These are phyloP conservation scores for Cataglyphis albicans DNA, from an alignment of 2,888 invertebrate genomes.

Conservation along the genomic window DNA sequence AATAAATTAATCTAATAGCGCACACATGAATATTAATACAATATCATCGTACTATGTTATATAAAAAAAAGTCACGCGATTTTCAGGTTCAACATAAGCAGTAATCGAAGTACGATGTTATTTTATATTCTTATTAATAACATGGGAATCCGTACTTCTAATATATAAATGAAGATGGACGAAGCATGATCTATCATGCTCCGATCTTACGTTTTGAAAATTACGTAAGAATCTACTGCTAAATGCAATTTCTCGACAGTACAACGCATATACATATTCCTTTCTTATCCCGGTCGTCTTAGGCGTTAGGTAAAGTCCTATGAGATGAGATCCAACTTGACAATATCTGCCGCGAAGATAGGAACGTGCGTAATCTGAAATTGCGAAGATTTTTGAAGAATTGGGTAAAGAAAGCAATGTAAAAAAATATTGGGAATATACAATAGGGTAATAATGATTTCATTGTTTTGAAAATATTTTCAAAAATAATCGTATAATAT, in stretches of 20 bases:
- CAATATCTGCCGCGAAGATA: slow-evolving; percentile 22
- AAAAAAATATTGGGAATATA: not conserved
- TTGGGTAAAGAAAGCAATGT: not conserved
- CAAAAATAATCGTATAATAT: not conserved
- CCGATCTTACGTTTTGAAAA: slow-evolving; percentile 55
- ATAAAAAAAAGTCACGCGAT: slow-evolving; percentile 19
- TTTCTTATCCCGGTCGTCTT: slow-evolving; percentile 26
- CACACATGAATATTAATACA: slow-evolving; percentile 18
- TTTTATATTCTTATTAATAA: slow-evolving; percentile 55
- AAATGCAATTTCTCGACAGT: slow-evolving; percentile 66
- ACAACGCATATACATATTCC: slow-evolving; percentile 22
- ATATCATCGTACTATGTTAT: slow-evolving; percentile 17
- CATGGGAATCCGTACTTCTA: slow-evolving; percentile 34
- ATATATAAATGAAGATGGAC: slow-evolving; percentile 45
- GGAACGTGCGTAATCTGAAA: slow-evolving; percentile 56
- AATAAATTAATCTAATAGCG: not conserved
- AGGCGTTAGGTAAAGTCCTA: slow-evolving; percentile 39
- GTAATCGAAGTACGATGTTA: slow-evolving; percentile 46
- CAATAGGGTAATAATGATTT: not conserved
- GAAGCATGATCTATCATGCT: slow-evolving; percentile 43
- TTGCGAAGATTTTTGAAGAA: not conserved
- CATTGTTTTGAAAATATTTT: not conserved
- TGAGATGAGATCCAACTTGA: slow-evolving; percentile 48
- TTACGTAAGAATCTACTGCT: slow-evolving; percentile 50
- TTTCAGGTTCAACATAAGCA: slow-evolving; percentile 29